Conservation (phyloP, 2,113 vertebrate genomes). For the Aspidoscelis tigris region DNA sequence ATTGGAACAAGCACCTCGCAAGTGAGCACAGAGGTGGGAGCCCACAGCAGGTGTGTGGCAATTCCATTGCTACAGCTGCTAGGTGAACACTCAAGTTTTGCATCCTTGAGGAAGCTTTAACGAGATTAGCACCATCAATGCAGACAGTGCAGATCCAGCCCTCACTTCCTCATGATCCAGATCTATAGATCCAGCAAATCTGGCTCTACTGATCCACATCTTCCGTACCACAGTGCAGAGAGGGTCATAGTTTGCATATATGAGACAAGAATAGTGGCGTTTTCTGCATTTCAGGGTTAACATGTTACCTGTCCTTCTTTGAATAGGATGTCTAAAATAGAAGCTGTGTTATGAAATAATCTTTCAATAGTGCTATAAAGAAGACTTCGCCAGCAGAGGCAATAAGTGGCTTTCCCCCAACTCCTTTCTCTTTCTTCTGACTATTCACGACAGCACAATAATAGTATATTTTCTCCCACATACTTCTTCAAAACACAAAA, state of each 20-base stretch:
- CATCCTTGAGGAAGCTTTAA: too few species aligned
- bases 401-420: slow-evolving; percentile 28
- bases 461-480: slow-evolving; percentile 20
- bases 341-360: background rate
- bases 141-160: too few species aligned
- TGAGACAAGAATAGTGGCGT: background rate
- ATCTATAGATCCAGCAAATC: too few species aligned
- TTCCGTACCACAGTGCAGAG: too few species aligned
- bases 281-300: background rate
- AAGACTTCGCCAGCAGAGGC: background rate
- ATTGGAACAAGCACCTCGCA: too few species aligned
- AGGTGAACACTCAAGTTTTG: too few species aligned
- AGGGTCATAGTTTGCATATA: background rate
- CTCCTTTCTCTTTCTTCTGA: background rate
- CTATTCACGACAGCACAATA: slow-evolving; percentile 24
- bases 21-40: too few species aligned
- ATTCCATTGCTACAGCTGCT: too few species aligned
- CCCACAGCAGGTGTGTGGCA: too few species aligned
- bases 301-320: background rate
- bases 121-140: too few species aligned
- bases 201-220: too few species aligned
- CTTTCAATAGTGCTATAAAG: background rate
- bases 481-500: slow-evolving; percentile 29
- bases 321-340: background rate
- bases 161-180: too few species aligned